Evolutionary conservation across 2,113 vertebrate genomes (phyloP).

Genomic region (Sander vitreus): DNA sequence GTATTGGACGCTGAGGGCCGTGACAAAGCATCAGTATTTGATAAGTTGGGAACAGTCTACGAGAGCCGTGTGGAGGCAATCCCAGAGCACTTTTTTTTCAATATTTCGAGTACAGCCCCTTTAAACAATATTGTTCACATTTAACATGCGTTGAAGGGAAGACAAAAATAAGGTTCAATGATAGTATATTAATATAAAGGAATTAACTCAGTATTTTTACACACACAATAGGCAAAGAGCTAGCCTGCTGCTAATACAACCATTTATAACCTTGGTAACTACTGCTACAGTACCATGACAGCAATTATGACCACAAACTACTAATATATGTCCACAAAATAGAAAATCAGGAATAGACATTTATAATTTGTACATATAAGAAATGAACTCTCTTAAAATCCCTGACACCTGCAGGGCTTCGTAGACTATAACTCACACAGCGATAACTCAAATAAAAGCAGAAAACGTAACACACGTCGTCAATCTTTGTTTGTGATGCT

Average conservation of each 20-base stretch:
- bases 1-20: no score
- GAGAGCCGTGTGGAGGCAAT: no score
- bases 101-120: no score
- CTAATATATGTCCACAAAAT: constrained; percentile 13
- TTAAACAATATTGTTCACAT: neutral
- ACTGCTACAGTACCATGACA: neutral
- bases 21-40: no score
- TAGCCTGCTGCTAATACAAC: neutral
- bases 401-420: neutral
- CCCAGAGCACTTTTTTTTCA: no score
- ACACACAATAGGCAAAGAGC: neutral
- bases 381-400: neutral
- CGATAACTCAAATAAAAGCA: constrained; percentile 37
- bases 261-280: neutral
- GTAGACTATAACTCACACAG: constrained; percentile 4
- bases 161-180: neutral
- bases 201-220: neutral
- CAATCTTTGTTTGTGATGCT: constrained; percentile 54
- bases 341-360: neutral
- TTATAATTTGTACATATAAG: constrained; percentile 4
- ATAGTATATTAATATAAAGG: neutral
- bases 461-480: neutral
- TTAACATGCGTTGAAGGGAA: neutral
- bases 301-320: neutral
- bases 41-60: no score